Percentiles rank a stretch among this genome's conserved stretches.
Conservation (phyloP, 92 coral and sea anemone species). For the Epizoanthus fatuus region DNA sequence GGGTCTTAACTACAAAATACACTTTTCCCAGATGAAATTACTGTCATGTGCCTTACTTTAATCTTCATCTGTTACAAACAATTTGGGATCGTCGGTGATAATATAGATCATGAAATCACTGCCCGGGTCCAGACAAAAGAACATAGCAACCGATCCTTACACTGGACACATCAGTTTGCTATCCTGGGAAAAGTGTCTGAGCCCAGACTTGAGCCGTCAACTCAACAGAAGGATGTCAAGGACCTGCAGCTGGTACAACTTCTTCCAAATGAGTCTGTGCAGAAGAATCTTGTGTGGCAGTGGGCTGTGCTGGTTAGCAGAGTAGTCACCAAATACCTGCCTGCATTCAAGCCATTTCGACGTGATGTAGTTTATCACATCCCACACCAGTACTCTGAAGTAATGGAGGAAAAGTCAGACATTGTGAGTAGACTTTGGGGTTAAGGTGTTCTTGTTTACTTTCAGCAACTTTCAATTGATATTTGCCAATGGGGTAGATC, state of each 20-base stretch:
- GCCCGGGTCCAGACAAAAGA: conserved; percentile 62
- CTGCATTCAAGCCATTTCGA: conserved; percentile 28
- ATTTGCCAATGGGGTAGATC: no score
- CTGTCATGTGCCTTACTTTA: no score
- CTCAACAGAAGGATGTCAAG: conserved; percentile 26
- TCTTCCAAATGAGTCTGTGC: conserved; percentile 64
- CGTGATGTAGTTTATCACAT: conserved; percentile 62
- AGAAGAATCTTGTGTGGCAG: conserved; percentile 47
- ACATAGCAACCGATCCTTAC: conserved; percentile 53
- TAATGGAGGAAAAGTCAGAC: conserved; percentile 55
- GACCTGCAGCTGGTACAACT: conserved; percentile 60
- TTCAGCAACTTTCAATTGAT: no score
- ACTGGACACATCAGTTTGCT: conserved; percentile 79
- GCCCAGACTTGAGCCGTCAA: conserved; percentile 28
- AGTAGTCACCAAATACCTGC: conserved; percentile 51
- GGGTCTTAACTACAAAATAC: no score
- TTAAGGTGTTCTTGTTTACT: no score
- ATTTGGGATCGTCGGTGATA: conserved; percentile 8
- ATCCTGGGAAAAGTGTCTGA: conserved; percentile 34
- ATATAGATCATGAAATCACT: conserved; percentile 50
- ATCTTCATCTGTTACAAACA: no score
- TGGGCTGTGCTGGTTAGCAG: conserved; percentile 73
- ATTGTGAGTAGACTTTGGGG: conserved; percentile 39
- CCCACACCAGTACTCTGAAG: conserved; percentile 63
- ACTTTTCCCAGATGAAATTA: no score